Conservation (phyloP, 2,888 invertebrate species). For the Actias luna region DNA sequence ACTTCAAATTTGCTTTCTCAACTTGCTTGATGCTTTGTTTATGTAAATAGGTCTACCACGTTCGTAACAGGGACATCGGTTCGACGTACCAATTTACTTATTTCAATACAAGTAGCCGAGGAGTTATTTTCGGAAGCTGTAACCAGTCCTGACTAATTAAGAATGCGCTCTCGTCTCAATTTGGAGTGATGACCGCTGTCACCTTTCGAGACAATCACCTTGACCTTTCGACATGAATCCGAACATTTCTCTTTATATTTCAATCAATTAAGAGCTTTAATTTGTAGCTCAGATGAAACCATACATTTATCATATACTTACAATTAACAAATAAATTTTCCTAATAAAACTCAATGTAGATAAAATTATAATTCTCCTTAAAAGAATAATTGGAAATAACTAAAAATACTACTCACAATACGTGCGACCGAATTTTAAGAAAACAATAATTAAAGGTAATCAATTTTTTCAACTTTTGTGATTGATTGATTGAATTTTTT, state of each 20-base stretch:
- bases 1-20: too few relatives aligned
- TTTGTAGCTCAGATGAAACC: too few relatives aligned
- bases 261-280: background rate
- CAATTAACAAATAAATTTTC: too few relatives aligned
- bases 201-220: background rate
- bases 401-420: too few relatives aligned
- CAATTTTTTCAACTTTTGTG: too few relatives aligned
- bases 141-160: background rate
- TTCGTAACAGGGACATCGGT: background rate
- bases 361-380: too few relatives aligned
- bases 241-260: background rate
- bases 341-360: too few relatives aligned
- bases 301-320: too few relatives aligned
- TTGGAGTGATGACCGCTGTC: background rate
- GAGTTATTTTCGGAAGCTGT: background rate
- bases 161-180: background rate
- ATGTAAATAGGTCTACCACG: background rate
- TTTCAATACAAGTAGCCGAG: background rate
- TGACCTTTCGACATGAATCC: background rate
- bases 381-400: too few relatives aligned
- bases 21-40: background rate
- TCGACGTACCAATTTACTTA: background rate
- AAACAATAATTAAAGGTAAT: too few relatives aligned
- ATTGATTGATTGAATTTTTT: too few relatives aligned
- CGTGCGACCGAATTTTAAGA: too few relatives aligned